Evolutionary conservation across 2,113 vertebrate genomes (phyloP).

Genomic region (Sylvia atricapilla): DNA sequence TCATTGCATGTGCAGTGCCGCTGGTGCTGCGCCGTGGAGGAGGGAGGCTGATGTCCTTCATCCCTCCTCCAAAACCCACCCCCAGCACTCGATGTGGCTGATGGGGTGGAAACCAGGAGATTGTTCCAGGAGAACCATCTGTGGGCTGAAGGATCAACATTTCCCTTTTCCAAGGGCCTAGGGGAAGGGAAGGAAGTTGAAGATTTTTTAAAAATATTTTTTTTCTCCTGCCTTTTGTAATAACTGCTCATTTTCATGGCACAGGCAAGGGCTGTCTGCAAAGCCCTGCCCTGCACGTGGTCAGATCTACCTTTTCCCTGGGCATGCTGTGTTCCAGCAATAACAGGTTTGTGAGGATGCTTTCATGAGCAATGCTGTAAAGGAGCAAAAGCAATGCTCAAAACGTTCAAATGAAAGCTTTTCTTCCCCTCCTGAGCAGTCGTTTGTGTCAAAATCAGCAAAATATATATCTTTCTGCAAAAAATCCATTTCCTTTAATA

Average conservation of each 20-base stretch:
- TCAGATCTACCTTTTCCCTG: neutral
- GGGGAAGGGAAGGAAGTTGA: neutral
- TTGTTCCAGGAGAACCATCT: neutral
- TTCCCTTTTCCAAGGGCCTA: neutral
- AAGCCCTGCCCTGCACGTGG: neutral
- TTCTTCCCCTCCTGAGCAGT: neutral
- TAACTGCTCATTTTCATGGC: neutral
- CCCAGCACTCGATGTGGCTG: neutral
- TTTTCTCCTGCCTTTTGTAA: neutral
- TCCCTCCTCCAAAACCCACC: neutral
- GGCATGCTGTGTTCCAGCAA: neutral
- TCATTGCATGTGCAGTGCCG: neutral
- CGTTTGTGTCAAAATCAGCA: conserved; percentile 14
- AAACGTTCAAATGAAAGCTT: neutral
- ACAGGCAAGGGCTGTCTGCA: neutral
- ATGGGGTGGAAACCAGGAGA: neutral
- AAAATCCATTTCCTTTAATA: neutral
- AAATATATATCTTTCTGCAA: neutral
- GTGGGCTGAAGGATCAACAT: neutral
- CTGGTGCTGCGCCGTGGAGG: neutral
- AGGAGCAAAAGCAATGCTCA: neutral
- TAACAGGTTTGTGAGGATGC: neutral
- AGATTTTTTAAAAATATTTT: neutral
- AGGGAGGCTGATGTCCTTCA: neutral
- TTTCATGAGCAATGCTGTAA: neutral